Evolutionary conservation across 2,888 invertebrate genomes (phyloP), one percentile per base, ranked within the genome.

Genomic region (Nomada flava): DNA sequence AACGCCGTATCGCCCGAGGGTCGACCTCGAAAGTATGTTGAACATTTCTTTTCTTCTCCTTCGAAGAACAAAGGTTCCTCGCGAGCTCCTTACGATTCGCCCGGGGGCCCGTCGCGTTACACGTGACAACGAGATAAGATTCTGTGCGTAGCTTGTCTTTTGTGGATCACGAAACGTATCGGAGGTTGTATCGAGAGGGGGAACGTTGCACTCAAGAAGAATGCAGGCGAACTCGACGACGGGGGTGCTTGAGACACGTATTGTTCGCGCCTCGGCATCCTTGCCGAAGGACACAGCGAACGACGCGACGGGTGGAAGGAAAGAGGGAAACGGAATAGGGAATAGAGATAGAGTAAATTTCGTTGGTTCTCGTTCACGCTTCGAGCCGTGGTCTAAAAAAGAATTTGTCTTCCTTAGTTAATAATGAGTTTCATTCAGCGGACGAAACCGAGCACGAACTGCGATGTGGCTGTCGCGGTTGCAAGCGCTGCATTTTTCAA

Each of bases 401-500:
- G 64, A 63, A 76, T 82, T 67, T 52, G 74, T 68, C 74, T 79
- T 71, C 71, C 74, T 78, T 78, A 75, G 83, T 78, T 75, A 71
- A 79, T 83, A 83, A 83, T 79, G 83, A 83, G 82, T 82, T 71
- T 83, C 82, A 83, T 83, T 83, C 83, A 83, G 36, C 44, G 60
- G 64, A 62, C 77, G 72, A 70, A 59, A 72, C 76, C 76, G 50
- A 52, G 67, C 62, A 53, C 76, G 80, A 63, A 59, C 81, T 55
- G 67, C 81, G 71, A 76, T 63, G 82, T 71, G 68, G 55, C 73
- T 73, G 62, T 71, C 82, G 64, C 72, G 82, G 77, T n/a, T 82
- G 83, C 83, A 79, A 82, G 68, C 83, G 71, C 57, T 82, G 83
- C 83, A 82, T 75, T 83, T 83, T 83, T 83, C 83, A 79, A 77